Percentiles rank a stretch among this genome's conserved stretches.
Conservation (phyloP, 2,797 vertebrate genomes). For the Ibycter americanus region DNA sequence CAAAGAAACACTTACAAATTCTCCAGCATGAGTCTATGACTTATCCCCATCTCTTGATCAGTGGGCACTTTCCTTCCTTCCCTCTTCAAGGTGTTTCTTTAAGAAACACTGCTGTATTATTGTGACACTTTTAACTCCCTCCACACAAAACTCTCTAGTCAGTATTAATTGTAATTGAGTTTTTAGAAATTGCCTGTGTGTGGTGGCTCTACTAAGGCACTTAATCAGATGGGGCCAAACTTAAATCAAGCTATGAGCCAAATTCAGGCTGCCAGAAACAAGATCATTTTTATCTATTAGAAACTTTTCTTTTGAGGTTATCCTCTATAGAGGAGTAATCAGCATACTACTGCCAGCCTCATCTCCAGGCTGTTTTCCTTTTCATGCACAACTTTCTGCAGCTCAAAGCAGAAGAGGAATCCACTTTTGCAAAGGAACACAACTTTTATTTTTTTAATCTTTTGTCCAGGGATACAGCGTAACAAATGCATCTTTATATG, state of each 20-base stretch:
- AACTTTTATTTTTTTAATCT: not conserved
- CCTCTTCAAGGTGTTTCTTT: not conserved
- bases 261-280: not conserved
- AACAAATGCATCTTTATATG: not conserved
- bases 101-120: not conserved
- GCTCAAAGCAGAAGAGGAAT: not conserved
- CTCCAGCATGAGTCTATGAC: not conserved
- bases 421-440: not conserved
- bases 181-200: rapidly evolving
- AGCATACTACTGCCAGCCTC: not conserved
- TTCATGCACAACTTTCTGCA: rapidly evolving
- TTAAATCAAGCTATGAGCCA: not conserved
- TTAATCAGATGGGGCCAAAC: not conserved
- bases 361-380: not conserved
- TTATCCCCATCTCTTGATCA: not conserved
- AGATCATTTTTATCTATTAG: not conserved
- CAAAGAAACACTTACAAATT: not conserved
- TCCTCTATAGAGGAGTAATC: not conserved
- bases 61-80: not conserved
- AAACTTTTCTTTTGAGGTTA: not conserved
- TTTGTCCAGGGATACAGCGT: not conserved
- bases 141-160: not conserved
- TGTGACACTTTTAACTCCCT: not conserved
- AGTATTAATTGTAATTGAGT: not conserved
- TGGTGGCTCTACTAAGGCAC: not conserved